A percentile compares a stretch with the other conserved stretches of the same genome.
These are phyloP conservation scores for Tenthredo scrophulariae DNA, from an alignment of 2,888 invertebrate species.

Conservation along the genomic window DNA sequence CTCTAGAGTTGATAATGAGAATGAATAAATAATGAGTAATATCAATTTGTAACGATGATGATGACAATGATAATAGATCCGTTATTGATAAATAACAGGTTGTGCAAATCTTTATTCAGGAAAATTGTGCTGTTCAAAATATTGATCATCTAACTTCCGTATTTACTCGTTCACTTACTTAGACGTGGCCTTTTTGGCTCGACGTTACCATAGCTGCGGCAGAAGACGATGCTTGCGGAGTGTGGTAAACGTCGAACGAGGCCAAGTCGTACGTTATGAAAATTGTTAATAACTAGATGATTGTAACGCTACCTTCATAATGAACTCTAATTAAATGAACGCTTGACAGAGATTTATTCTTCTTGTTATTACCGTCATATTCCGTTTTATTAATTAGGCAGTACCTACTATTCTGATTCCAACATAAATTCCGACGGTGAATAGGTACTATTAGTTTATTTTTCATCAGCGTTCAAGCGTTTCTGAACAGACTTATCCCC, in stretches of 20 bases:
- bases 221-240: not conserved
- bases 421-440: not conserved
- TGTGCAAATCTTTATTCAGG: not conserved
- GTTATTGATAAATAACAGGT: not conserved
- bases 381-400: not conserved
- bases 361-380: constrained; percentile 11
- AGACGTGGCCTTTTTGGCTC: constrained; percentile 8
- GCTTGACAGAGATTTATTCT: constrained; percentile 16
- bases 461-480: not conserved
- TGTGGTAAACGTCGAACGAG: constrained; percentile 11
- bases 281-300: constrained; percentile 20
- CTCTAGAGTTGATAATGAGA: not conserved
- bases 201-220: not conserved
- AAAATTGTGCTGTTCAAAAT: not conserved
- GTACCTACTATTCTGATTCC: not conserved
- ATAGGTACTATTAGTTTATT: not conserved
- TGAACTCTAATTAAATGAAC: constrained; percentile 23
- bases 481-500: not conserved
- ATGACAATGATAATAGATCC: not conserved
- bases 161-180: not conserved
- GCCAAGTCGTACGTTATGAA: constrained; percentile 11
- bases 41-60: not conserved
- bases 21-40: too few relatives aligned
- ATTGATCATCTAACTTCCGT: not conserved
- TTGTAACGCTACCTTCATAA: constrained; percentile 9